phyloP scores from a whole-genome alignment of 2,888 invertebrate genomes.

The Sabellastarte sp. region DNA sequence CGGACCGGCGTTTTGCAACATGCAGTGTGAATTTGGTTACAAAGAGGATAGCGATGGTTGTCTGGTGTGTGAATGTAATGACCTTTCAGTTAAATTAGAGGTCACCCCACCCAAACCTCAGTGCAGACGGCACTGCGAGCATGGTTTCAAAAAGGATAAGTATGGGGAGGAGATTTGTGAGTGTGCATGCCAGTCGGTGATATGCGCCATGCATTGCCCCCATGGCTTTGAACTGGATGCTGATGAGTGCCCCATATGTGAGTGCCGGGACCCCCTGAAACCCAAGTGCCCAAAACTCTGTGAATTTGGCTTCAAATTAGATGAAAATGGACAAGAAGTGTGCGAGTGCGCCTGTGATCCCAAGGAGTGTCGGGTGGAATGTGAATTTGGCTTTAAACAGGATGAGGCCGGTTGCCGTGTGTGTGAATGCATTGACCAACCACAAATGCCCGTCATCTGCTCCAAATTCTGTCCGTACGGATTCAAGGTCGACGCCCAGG shows the following conservation, averaged over 20 bases:
- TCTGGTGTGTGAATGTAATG: background rate
- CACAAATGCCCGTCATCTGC: slow-evolving; percentile 2
- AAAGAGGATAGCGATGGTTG: background rate
- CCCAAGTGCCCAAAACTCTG: too few species aligned
- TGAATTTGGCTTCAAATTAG: too few species aligned
- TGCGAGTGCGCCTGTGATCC: too few species aligned
- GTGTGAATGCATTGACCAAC: background rate
- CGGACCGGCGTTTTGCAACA: background rate
- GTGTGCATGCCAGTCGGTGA: background rate
- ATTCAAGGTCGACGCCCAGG: background rate
- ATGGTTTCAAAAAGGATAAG: background rate
- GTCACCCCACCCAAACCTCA: too few species aligned
- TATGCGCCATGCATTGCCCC: too few species aligned
- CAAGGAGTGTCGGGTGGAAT: too few species aligned
- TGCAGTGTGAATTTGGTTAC: background rate
- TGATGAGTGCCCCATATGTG: too few species aligned
- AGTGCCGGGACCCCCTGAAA: too few species aligned
- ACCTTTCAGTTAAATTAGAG: too few species aligned
- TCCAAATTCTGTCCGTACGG: background rate
- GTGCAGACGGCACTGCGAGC: background rate
- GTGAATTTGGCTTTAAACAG: background rate
- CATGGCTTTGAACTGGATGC: too few species aligned
- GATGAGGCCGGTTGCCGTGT: background rate
- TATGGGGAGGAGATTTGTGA: background rate
- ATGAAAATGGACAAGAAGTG: too few species aligned